Evolutionary conservation across 2,797 vertebrate genomes (phyloP).

Genomic region (Pangasius mekongensis): DNA sequence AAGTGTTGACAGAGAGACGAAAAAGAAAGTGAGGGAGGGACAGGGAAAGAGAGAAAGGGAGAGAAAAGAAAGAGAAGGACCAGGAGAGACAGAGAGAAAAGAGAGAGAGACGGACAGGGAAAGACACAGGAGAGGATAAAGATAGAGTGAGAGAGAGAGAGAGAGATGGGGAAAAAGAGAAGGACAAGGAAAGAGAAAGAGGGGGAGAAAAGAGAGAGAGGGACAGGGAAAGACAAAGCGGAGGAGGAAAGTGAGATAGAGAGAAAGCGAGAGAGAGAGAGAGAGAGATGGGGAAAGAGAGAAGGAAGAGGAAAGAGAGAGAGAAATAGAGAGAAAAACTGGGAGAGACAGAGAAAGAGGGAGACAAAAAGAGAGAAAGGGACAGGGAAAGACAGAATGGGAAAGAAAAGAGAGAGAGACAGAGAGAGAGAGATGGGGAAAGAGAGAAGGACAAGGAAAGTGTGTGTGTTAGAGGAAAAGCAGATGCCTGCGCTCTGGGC

Average conservation of each 20-base stretch:
- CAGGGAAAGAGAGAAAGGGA: too few relatives aligned
- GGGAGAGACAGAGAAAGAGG: background rate
- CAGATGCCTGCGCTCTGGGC: slow-evolving; percentile 23
- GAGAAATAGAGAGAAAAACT: background rate
- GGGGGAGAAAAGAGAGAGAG: slow-evolving; percentile 22
- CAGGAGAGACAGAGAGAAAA: background rate
- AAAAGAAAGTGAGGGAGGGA: background rate
- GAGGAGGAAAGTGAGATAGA: background rate
- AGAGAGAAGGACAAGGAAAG: background rate
- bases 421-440: background rate
- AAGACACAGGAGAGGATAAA: too few relatives aligned
- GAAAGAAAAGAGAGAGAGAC: background rate
- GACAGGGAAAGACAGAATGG: background rate
- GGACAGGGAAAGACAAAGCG: too few relatives aligned
- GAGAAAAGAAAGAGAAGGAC: background rate
- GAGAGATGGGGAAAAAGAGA: background rate
- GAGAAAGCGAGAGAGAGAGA: background rate
- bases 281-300: background rate
- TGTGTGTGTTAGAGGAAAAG: slow-evolving; percentile 7
- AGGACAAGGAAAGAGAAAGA: background rate
- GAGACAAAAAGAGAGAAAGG: background rate
- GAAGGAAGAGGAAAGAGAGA: background rate
- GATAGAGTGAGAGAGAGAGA: background rate
- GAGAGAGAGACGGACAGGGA: background rate
- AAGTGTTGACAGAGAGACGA: background rate